A percentile compares a stretch with the other conserved stretches of the same genome.
Evolutionary conservation across 2,113 vertebrate species (phyloP).

Genomic region (Terrapene triunguis): DNA sequence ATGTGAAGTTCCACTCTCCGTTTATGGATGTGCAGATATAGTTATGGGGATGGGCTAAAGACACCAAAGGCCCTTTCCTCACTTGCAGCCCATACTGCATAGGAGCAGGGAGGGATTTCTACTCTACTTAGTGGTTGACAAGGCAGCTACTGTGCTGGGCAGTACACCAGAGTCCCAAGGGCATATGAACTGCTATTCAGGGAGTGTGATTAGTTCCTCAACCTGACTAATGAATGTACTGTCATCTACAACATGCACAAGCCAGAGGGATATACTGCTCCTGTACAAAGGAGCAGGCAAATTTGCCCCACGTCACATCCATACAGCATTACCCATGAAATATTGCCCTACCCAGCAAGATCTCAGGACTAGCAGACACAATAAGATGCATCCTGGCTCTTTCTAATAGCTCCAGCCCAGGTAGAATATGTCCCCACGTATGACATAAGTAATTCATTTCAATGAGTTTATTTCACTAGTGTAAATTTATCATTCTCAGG

Average conservation of each 20-base stretch:
- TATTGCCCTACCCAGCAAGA: accelerated
- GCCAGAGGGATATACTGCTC: background rate
- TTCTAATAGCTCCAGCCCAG: accelerated
- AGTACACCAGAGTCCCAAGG: background rate
- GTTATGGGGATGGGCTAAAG: background rate
- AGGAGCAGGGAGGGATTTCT: background rate
- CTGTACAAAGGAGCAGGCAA: background rate
- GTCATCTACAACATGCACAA: background rate
- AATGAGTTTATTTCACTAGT: background rate
- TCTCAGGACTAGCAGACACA: accelerated
- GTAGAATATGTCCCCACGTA: background rate
- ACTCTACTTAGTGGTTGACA: background rate
- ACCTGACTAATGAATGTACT: background rate
- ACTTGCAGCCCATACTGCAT: background rate
- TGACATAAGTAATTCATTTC: background rate
- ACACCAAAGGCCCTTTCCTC: background rate
- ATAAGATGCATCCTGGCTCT: accelerated
- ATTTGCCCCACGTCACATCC: background rate
- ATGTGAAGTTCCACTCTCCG: background rate
- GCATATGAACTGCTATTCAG: background rate
- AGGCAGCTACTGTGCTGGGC: background rate
- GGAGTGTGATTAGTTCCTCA: background rate
- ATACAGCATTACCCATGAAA: background rate
- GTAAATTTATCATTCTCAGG: background rate
- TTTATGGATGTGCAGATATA: background rate